Base-by-base conservation (phyloP, 64 coral and sea anemone genomes). In the Catalaphyllia jardinei region DNA sequence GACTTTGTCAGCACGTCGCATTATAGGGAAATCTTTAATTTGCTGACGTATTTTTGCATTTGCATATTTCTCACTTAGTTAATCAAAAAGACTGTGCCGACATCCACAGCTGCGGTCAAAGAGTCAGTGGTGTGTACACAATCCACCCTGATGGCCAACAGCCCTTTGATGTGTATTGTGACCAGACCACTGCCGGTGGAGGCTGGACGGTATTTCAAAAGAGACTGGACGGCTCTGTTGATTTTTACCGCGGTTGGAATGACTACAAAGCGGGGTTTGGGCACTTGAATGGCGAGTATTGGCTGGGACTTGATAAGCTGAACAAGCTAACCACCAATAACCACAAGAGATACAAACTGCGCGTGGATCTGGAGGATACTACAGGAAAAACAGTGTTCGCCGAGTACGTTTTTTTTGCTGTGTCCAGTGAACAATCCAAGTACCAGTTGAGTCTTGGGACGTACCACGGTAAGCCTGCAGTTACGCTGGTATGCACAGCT, bases 191-290 rank as follows among this genome's bases (percentile, higher is more conserved):
- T 24, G 86, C 49, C 29, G 86, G 86, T 25, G 86, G 86, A 51
- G 86, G 86, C 29, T 88, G 72, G 86, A 88, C 73, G 20, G 86
- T 88, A 24, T 88, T 88, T 39, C 86, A 88, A 52, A 88, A 76
- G 73, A 75, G 86, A 74, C 52, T 88, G 14, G 86, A 88, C 30
- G 86, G 86, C 28, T 88, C 86, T 13, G 86, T 88, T 60, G 73
- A 88, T 88, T 88, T 88, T 72, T 88, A 88, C 54, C 51, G 72
- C 5, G 86, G 86, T 0, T 88, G 86, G 86, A 62, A 49, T 62
- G 86, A 88, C 52, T 88, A 88, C 33, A 76, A 88, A 35, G 60
- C 55, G 50, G 86, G 86, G 72, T 88, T 88, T 55, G 86, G 86
- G 50, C 52, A 77, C 27, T 60, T 39, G 31, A 39, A 31, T 14